A percentile compares a stretch with the other conserved stretches of the same genome.
These are phyloP conservation scores for Pangasius krempfi DNA, from an alignment of 2,797 vertebrate genomes.

Conservation along the genomic window DNA sequence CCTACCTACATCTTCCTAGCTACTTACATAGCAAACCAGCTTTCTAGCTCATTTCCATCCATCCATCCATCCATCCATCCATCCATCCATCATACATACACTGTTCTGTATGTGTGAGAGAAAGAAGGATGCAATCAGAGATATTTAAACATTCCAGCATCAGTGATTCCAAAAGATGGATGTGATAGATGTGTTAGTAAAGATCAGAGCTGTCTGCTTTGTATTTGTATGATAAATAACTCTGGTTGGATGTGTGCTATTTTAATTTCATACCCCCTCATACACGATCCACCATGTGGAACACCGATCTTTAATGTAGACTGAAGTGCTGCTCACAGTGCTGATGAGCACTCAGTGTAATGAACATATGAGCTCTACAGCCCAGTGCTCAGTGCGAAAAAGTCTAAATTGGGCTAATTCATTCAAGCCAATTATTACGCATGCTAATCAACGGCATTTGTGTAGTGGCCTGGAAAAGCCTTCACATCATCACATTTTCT, in stretches of 20 bases:
- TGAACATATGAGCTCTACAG: background rate
- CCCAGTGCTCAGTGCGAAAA: conserved; percentile 1
- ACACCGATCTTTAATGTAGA: background rate
- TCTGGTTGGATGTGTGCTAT: background rate
- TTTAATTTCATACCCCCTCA: background rate
- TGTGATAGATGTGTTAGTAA: background rate
- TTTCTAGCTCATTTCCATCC: background rate
- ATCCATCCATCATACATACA: background rate
- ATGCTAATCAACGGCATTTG: conserved; percentile 21
- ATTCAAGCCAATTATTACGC: conserved; percentile 17
- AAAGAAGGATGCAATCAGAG: background rate
- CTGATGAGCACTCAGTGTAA: background rate
- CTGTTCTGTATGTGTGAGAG: background rate
- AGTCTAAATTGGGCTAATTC: background rate
- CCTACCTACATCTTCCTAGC: too few species aligned
- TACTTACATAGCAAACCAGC: background rate
- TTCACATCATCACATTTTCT: background rate
- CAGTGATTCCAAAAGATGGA: background rate
- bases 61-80: background rate
- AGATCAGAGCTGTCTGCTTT: background rate
- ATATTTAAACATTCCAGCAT: background rate
- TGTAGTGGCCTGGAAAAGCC: conserved; percentile 16
- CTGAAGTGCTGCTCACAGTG: background rate
- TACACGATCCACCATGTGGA: background rate
- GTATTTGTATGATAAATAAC: background rate